Evolutionary conservation across 53 echinoderm and acorn worm species (phyloP), one percentile per base, ranked within the genome.

Genomic region (Echinometra lucunter): DNA sequence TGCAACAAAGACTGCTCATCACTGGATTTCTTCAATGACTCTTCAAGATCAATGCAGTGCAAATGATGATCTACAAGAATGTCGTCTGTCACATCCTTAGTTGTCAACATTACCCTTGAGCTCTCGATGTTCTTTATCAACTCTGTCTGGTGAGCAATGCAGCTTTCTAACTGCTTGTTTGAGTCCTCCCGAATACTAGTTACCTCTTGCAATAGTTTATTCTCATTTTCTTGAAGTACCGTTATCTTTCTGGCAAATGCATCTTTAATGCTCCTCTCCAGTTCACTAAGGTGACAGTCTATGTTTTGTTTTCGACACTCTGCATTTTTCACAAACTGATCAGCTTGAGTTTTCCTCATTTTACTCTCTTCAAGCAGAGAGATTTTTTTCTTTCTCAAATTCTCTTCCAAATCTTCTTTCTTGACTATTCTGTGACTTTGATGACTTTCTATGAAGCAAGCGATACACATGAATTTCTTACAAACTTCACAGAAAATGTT

Each of bases 401-500:
- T 37, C 37, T 34, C 75, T 18, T 75, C 75, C 37, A 75, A 4
- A 1, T 34, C 18, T 75, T 75, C 75, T 18, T 75, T 75, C 40
- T 75, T 75, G 1, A 12, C 1, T 37, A 75, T 75, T 37, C 15
- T 38, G 38, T 75, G 75, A 74, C 74, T 17, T 74, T 74, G 74
- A 75, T 75, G 75, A 37, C 37, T 75, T 15, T 38, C 75, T 37
- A 75, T 37, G 75, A 75, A 75, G 37, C 75, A 75, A 4, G 37
- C 13, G 30, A 75, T 34, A 38, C 75, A 75, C 37, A 75, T 75
- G 13, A 75, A 75, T 37, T n/a, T 11, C 37, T 37, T 18, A 18
- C 75, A 75, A 23, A 37, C 75, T 18, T 75, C 75, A 38, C 75
- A 75, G 37, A 75, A 75, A 38, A 75, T 75, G 38, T 75, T 37